phyloP scores from a whole-genome alignment of 2,113 vertebrate species.

The Pampusana beccarii region DNA sequence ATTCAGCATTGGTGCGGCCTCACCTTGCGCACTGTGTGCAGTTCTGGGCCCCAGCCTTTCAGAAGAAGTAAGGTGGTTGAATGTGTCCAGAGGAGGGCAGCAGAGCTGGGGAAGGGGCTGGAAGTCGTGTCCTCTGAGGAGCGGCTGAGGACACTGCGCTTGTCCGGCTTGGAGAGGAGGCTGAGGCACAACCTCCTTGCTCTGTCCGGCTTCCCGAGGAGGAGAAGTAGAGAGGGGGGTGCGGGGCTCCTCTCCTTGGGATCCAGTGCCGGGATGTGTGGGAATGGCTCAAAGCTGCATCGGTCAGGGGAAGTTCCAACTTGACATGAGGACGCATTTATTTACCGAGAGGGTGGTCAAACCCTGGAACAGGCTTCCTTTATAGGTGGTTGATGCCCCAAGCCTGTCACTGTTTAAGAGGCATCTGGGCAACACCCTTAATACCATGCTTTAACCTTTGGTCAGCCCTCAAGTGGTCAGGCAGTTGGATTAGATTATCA shows the following conservation, averaged over 20 bases:
- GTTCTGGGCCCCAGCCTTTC: neutral
- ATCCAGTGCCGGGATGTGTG: neutral
- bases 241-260: neutral
- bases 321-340: neutral
- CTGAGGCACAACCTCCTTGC: neutral
- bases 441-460: neutral
- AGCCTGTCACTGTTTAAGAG: neutral
- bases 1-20: neutral
- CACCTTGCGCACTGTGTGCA: neutral
- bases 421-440: neutral
- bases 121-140: neutral
- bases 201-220: too few relatives aligned
- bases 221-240: neutral
- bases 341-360: neutral
- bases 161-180: neutral
- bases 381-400: neutral
- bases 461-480: neutral
- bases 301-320: neutral
- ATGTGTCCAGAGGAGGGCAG: neutral
- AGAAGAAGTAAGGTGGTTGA: neutral
- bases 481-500: too few relatives aligned
- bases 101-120: neutral
- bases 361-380: neutral
- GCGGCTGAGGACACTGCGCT: neutral
- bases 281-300: neutral